Evolutionary conservation across 1,140 invertebrate species (phyloP), one percentile per base, ranked within the genome.

Genomic region (Phymastichus coffea): DNA sequence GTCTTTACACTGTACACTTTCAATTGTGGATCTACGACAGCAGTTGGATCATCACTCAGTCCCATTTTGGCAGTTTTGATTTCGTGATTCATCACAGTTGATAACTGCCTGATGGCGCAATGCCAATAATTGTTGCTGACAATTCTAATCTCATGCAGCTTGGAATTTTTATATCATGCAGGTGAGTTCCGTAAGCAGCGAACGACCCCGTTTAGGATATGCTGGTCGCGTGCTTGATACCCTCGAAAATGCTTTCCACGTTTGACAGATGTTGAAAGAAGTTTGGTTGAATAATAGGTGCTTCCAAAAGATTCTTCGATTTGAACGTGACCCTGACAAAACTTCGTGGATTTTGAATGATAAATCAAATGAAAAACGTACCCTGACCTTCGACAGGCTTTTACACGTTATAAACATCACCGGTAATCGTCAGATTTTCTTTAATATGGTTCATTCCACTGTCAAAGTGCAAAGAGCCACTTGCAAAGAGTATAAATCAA

Each of bases 401-500:
- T 69, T 92, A 94, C 41, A 93, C 87, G 60, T 93, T 90, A 69
- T 88, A 94, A 3, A 93, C 86, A 23, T 86, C 84, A 64, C 94
- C 90, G 2, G 86, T 77, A 14, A 95, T 71, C 47, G 90, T 91
- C 1, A 89, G 76, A 23, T 91, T 90, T 68, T 87, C 88, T 23
- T 85, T 78, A 12, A 91, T n/a, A n/a, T n/a, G 88, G 52, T 88
- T 85, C 26, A 89, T 86, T 1, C 89, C 89, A 1, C 85, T 86
- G 64, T 93, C 91, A 0, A 90, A 92, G 66, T 89, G 91, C 0
- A 93, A 82, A 0, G 88, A 91, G 67, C 88, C 90, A 1, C 91
- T 88, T 0, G 88, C 86, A 67, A 94, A 92, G 65, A 93, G 91
- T n/a, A n/a, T 63, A 93, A 93, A 68, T 95, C 91, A 17, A 94